Conservation (phyloP, 2,888 invertebrate genomes). For the Dicyrtomina minuta region DNA sequence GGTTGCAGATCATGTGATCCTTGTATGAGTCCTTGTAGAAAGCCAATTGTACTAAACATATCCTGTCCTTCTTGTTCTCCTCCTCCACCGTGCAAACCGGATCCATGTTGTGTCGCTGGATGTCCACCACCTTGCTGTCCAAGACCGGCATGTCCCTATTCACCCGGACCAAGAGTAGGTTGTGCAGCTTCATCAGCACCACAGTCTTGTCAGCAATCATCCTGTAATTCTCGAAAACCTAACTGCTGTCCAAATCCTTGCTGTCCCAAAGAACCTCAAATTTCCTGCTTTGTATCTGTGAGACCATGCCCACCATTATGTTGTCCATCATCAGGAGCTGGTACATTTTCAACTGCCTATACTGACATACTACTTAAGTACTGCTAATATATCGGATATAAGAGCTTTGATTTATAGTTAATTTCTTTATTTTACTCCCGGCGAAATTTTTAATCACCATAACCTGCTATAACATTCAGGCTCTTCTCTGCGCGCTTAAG, state of each 20-base stretch:
- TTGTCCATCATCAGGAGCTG: conserved; percentile 16
- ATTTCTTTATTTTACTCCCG: neutral
- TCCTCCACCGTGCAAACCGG: conserved; percentile 20
- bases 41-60: conserved; percentile 17
- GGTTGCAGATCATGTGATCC: conserved; percentile 1
- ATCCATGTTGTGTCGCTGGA: conserved; percentile 19
- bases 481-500: neutral
- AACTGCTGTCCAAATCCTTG: conserved; percentile 21
- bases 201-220: neutral
- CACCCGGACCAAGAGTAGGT: conserved; percentile 5
- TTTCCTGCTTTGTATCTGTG: conserved; percentile 25
- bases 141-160: conserved; percentile 8
- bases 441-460: too few relatives aligned
- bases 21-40: neutral
- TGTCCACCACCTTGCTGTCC: conserved; percentile 21
- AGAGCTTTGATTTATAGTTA: conserved; percentile 1
- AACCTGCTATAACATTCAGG: neutral
- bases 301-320: conserved; percentile 31
- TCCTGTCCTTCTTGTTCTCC: conserved; percentile 5
- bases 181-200: neutral
- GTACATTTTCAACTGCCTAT: too few relatives aligned
- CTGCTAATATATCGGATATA: too few relatives aligned
- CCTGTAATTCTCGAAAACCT: neutral
- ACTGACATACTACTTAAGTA: too few relatives aligned
- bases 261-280: conserved; percentile 20